Conservation (phyloP, 2,888 invertebrate species). For the Nemapogon koenigi region DNA sequence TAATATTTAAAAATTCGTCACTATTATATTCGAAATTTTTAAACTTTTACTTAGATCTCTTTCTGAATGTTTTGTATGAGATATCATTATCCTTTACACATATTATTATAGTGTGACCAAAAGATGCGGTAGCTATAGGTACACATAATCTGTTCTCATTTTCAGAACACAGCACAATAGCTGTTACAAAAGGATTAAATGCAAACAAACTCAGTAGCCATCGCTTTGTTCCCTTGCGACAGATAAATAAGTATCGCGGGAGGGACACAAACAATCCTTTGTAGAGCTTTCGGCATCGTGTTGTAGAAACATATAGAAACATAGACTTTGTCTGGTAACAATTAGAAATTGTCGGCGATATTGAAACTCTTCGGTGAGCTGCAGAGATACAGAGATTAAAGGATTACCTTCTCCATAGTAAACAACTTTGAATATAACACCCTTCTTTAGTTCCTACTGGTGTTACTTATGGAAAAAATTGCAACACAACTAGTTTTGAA, state of each 20-base stretch:
- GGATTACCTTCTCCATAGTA: constrained; percentile 39
- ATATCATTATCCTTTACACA: too few species aligned
- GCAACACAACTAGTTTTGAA: too few species aligned
- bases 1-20: too few species aligned
- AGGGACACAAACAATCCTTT: constrained; percentile 47
- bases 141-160: background rate
- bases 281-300: constrained; percentile 23
- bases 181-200: constrained; percentile 55
- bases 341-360: constrained; percentile 43
- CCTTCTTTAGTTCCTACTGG: constrained; percentile 22
- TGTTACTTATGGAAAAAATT: too few species aligned
- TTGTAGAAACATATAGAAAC: constrained; percentile 20
- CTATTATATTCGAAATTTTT: too few species aligned
- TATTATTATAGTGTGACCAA: too few species aligned
- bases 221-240: constrained; percentile 24
- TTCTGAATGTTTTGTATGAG: too few species aligned
- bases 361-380: too few species aligned
- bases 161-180: constrained; percentile 34
- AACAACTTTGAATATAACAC: constrained; percentile 39
- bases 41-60: too few species aligned
- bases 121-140: too few species aligned
- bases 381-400: too few species aligned
- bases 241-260: constrained; percentile 50
- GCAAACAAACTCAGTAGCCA: constrained; percentile 48
- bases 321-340: constrained; percentile 38